Base-by-base conservation (phyloP, 2,888 invertebrate species). In the Euplagia quadripunctaria region DNA sequence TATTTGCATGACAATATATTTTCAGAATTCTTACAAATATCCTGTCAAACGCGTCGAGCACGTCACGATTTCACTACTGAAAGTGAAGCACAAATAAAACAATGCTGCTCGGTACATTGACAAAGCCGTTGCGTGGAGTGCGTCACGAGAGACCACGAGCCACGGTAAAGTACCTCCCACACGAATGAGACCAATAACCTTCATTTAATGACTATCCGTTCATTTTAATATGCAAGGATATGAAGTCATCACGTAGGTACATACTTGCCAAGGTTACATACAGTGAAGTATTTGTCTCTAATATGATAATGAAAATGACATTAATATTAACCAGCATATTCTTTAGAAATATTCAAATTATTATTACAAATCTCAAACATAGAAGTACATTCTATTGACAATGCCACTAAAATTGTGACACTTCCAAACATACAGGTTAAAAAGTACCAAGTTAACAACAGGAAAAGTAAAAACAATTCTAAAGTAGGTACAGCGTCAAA, bases 141-240 rank as follows among this genome's bases (percentile, higher is more conserved):
- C 78, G 66, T 80, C 85, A 76, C 80, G 46, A 68, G 80, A 80
- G 82, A 84, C 83, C 74, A 69, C 79, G 64, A 68, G 12, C 0
- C 61, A 49, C 64, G 41, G 55, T 73, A 73, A 73, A 69, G 43
- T 69, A 73, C 73, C 58, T 69, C 64, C 73, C 69, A 73, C 73
- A 73, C 64, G n/a, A 31, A 16, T 41, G 2, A 31, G 52, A 68
- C n/a, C 55, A 46, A 31, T 61, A 20, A 49, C 46, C 42, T 61
- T 69, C 42, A 6, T 14, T 55, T 68, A 7, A n/a, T 43, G 55
- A 68, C 2, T 55, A 42, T 55, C n/a, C 52, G 52, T 42, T 43
- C 64, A 5, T 31, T 31, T 51, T 67, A 52, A 52, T 41, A 52
- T 41, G 67, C 41, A 42, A 52, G 41, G 52, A 51, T 11, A 4